Evolutionary conservation across 1,140 invertebrate genomes (phyloP).

Genomic region (Rhopalosiphum padi): DNA sequence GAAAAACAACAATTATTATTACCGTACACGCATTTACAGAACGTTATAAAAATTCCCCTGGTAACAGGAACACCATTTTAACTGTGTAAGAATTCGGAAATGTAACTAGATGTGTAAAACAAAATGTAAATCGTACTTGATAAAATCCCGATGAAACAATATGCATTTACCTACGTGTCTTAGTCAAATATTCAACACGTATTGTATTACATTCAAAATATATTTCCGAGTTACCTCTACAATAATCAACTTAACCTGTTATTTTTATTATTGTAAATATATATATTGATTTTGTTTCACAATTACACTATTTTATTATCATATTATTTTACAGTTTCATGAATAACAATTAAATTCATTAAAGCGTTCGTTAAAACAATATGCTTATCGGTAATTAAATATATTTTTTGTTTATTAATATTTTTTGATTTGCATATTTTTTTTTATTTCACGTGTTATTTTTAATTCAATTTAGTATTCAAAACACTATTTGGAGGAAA

Average conservation of each 20-base stretch:
- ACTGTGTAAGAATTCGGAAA: not conserved
- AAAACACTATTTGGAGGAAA: not conserved
- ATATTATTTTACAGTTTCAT: not conserved
- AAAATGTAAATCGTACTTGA: not conserved
- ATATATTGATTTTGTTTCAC: not conserved
- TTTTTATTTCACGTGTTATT: not conserved
- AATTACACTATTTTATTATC: not conserved
- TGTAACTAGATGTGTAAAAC: not conserved
- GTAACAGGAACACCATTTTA: not conserved
- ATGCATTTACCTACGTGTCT: not conserved
- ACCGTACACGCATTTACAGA: not conserved
- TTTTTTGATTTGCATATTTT: not conserved
- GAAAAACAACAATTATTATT: not conserved
- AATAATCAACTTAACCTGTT: not conserved
- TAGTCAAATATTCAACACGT: not conserved
- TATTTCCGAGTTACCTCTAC: not conserved
- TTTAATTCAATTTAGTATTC: constrained; percentile 26
- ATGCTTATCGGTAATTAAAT: not conserved
- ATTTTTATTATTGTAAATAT: not conserved
- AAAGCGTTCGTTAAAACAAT: not conserved
- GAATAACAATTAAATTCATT: not conserved
- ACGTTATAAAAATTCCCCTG: not conserved
- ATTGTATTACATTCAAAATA: not conserved
- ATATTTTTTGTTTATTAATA: not conserved
- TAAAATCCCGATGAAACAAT: not conserved